Conservation (phyloP, 2,888 invertebrate species). For the Lagria hirta region DNA sequence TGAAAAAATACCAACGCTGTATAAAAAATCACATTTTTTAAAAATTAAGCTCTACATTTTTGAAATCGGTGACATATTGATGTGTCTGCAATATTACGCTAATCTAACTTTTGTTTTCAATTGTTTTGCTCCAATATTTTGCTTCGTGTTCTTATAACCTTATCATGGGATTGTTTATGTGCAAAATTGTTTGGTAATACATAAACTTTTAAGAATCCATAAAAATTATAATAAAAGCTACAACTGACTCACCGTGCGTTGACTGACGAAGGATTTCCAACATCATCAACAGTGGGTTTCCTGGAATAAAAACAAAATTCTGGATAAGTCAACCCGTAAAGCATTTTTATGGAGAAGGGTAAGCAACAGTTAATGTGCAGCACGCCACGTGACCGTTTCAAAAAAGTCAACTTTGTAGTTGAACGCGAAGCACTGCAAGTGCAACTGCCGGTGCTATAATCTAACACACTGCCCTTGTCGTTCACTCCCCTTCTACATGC, state of each 20-base stretch:
- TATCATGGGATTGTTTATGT: constrained; percentile 29
- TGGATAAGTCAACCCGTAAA: constrained; percentile 48
- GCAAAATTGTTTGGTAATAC: constrained; percentile 33
- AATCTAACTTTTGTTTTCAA: no score
- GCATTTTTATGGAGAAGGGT: no score
- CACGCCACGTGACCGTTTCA: constrained; percentile 28
- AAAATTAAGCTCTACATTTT: no score
- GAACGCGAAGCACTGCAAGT: constrained; percentile 32
- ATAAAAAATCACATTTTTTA: no score
- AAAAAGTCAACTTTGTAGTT: constrained; percentile 10
- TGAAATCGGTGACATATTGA: no score
- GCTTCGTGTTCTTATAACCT: no score
- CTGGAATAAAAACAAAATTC: constrained; percentile 64
- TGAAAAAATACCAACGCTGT: no score
- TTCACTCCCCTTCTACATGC: constrained; percentile 44
- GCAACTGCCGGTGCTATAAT: constrained; percentile 40
- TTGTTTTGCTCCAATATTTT: no score
- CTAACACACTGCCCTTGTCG: constrained; percentile 40
- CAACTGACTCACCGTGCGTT: constrained; percentile 82
- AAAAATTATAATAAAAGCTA: constrained; percentile 28
- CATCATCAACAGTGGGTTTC: constrained; percentile 85
- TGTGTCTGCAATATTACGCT: no score
- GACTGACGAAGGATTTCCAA: constrained; percentile 80
- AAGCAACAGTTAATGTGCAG: constrained; percentile 11
- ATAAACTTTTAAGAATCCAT: constrained; percentile 27